Percentiles rank a stretch among this genome's conserved stretches.
These are phyloP conservation scores for Caenorhabditis plicata DNA, from an alignment of 2,888 invertebrate genomes.

Conservation along the genomic window DNA sequence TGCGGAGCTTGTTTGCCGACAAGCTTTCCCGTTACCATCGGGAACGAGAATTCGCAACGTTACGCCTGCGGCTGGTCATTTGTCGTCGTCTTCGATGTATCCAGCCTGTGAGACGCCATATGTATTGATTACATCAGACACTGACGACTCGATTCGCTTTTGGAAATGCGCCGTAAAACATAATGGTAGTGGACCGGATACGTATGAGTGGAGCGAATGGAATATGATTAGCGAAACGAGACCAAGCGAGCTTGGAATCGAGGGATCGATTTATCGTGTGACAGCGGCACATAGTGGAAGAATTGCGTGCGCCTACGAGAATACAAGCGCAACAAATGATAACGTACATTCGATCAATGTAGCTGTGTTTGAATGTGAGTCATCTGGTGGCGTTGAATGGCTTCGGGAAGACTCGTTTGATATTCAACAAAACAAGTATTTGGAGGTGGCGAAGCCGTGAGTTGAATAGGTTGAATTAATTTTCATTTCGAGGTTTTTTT, in stretches of 20 bases:
- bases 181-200: neutral
- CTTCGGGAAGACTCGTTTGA: slow-evolving; percentile 54
- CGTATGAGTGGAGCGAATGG: slow-evolving; percentile 58
- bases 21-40: slow-evolving; percentile 38
- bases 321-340: neutral
- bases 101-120: slow-evolving; percentile 98
- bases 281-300: slow-evolving; percentile 96
- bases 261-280: slow-evolving; percentile 69
- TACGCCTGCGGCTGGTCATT: slow-evolving; percentile 90
- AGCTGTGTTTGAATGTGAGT: slow-evolving; percentile 97
- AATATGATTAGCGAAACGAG: slow-evolving; percentile 58
- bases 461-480: neutral
- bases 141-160: slow-evolving; percentile 80
- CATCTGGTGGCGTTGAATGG: slow-evolving; percentile 76
- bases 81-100: slow-evolving; percentile 95
- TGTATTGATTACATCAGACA: slow-evolving; percentile 88
- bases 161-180: slow-evolving; percentile 63
- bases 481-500: slow-evolving; percentile 1
- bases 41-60: slow-evolving; percentile 69
- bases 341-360: slow-evolving; percentile 70
- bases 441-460: neutral
- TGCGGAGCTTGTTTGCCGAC: slow-evolving; percentile 51
- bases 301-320: slow-evolving; percentile 92
- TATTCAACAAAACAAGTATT: slow-evolving; percentile 33
- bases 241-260: slow-evolving; percentile 57